A percentile compares a stretch with the other conserved stretches of the same genome.
Conservation (phyloP, 2,888 invertebrate species). For the Neoascia interrupta region DNA sequence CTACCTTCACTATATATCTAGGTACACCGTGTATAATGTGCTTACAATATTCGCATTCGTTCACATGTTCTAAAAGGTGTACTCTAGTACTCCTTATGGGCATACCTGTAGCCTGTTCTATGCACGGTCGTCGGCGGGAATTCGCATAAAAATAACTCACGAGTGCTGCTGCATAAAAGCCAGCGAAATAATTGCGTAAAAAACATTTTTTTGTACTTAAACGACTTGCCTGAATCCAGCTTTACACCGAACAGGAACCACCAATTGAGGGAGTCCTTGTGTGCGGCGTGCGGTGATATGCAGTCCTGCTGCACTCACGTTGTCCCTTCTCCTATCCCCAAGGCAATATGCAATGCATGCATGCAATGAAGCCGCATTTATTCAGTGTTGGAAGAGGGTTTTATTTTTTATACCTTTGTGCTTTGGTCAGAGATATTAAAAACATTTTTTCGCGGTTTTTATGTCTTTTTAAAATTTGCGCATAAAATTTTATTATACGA, state of each 20-base stretch:
- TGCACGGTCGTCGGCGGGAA: conserved; percentile 7
- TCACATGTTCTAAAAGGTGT: conserved; percentile 55
- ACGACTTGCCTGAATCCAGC: conserved; percentile 1
- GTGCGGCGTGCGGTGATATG: not conserved
- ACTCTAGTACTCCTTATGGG: conserved; percentile 37
- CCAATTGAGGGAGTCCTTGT: conserved; percentile 44
- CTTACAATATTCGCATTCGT: conserved; percentile 44
- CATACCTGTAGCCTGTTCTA: conserved; percentile 25
- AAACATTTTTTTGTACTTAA: conserved; percentile 7
- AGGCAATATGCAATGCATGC: no score
- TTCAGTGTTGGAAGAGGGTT: conserved; percentile 29
- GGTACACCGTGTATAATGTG: conserved; percentile 39
- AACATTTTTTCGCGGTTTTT: not conserved
- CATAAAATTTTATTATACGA: conserved; percentile 39
- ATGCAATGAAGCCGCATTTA: no score
- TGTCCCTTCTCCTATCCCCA: no score
- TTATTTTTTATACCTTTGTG: no score
- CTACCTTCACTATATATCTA: not conserved
- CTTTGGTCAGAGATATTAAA: conserved; percentile 31
- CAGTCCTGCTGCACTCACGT: conserved; percentile 15
- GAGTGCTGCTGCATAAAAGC: conserved; percentile 28
- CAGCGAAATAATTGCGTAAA: conserved; percentile 54
- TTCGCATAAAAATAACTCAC: conserved; percentile 43
- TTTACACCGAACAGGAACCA: conserved; percentile 13
- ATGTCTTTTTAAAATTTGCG: not conserved